These are phyloP conservation scores for Brachionus sp. DNA, from an alignment of 1,140 invertebrate genomes.

Conservation along the genomic window DNA sequence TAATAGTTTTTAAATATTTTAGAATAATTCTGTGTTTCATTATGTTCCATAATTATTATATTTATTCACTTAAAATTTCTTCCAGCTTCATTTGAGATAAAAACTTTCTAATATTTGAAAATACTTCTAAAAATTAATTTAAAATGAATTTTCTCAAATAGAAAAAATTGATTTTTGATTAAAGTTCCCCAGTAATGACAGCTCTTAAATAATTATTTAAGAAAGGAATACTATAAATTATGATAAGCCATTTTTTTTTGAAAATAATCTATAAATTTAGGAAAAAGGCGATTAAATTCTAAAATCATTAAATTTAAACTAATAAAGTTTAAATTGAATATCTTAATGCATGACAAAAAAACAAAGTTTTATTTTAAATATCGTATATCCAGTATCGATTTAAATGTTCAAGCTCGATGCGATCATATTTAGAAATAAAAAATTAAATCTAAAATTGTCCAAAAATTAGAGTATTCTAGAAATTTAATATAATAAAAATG, in stretches of 20 bases:
- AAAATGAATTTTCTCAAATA: too few species aligned
- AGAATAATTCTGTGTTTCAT: not conserved
- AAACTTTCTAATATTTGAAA: too few species aligned
- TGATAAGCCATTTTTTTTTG: not conserved
- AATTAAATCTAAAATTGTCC: not conserved
- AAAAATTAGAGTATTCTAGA: not conserved
- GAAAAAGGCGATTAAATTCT: not conserved
- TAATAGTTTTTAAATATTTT: not conserved
- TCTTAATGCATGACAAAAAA: not conserved
- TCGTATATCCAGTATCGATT: not conserved
- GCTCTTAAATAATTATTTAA: not conserved
- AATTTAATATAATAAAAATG: too few species aligned
- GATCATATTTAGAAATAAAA: not conserved
- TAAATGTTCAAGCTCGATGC: not conserved
- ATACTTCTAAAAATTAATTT: too few species aligned
- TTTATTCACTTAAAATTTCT: not conserved
- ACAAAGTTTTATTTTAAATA: not conserved
- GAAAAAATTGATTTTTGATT: too few species aligned
- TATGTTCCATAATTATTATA: not conserved
- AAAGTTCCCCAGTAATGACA: too few species aligned
- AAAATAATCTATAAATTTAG: not conserved
- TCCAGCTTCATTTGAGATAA: not conserved
- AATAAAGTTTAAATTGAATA: not conserved
- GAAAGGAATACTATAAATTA: not conserved
- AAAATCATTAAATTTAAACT: not conserved